These are phyloP conservation scores for Araneus ventricosus DNA, from an alignment of 1,140 invertebrate genomes.

Conservation along the genomic window DNA sequence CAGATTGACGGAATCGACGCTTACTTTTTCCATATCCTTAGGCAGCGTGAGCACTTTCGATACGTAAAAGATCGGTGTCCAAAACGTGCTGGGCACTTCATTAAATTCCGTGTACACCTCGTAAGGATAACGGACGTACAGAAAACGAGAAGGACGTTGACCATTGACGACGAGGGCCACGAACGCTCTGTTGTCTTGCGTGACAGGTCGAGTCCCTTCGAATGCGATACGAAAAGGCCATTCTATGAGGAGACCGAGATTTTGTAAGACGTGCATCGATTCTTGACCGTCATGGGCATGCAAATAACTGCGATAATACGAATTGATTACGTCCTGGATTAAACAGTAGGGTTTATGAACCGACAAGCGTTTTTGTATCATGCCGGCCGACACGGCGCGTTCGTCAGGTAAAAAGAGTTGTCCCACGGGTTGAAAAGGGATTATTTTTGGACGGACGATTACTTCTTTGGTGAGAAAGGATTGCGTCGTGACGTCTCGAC, in stretches of 20 bases:
- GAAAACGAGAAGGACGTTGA: background rate
- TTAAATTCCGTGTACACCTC: background rate
- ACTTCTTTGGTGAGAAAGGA: background rate
- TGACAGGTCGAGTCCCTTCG: background rate
- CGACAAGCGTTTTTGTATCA: background rate
- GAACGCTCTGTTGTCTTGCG: background rate
- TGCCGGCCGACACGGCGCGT: no score
- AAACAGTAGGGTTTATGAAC: background rate
- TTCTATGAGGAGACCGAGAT: background rate
- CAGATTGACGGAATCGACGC: no score
- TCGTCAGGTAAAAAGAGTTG: background rate
- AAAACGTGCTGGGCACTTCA: background rate
- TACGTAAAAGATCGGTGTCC: background rate
- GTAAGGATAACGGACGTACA: constrained; percentile 31
- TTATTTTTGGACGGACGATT: background rate
- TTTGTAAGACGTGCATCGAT: background rate
- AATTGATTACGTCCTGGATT: background rate
- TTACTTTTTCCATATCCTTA: background rate
- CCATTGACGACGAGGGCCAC: constrained; percentile 1
- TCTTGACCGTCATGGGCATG: background rate
- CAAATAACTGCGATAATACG: background rate
- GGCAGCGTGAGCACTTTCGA: background rate
- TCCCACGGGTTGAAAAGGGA: background rate
- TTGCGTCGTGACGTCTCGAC: background rate
- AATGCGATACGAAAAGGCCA: background rate